These are phyloP conservation scores for Drosophila anomalata DNA, from an alignment of 2,888 invertebrate species.

Conservation along the genomic window DNA sequence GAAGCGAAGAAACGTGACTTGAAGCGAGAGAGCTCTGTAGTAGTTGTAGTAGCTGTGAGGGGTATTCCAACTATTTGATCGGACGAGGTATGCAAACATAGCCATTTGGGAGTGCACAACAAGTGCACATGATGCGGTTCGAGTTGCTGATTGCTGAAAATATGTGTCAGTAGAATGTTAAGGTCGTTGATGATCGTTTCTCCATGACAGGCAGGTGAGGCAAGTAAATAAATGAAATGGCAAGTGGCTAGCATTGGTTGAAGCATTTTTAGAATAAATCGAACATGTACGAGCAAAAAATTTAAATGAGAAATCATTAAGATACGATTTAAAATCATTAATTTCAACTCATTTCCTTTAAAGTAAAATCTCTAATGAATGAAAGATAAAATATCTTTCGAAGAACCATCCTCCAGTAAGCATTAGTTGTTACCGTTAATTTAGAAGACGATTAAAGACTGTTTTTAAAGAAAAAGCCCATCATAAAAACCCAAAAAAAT, in stretches of 20 bases:
- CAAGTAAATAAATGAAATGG: constrained; percentile 1
- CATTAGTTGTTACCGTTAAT: constrained; percentile 23
- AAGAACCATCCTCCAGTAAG: background rate
- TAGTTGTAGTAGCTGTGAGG: no score
- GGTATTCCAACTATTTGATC: constrained; percentile 28
- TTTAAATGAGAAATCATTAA: background rate
- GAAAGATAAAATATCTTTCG: constrained; percentile 3
- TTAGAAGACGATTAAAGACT: constrained; percentile 13
- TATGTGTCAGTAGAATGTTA: constrained; percentile 24
- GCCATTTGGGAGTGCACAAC: constrained; percentile 19
- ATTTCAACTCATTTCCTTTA: background rate
- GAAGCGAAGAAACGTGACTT: constrained; percentile 43
- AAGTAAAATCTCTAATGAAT: background rate
- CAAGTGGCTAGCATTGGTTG: background rate
- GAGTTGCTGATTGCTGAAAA: constrained; percentile 13
- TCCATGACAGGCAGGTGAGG: constrained; percentile 18
- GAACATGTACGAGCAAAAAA: background rate
- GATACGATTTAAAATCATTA: no score
- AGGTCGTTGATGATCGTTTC: constrained; percentile 22
- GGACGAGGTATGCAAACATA: constrained; percentile 14
- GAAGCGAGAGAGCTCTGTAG: background rate
- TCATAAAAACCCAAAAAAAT: constrained; percentile 20
- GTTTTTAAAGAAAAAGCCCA: background rate
- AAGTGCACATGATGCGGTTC: background rate
- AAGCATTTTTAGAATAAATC: background rate